A percentile compares a stretch with the other conserved stretches of the same genome.
phyloP scores from a whole-genome alignment of 2,113 vertebrate genomes.

The Neotoma lepida region DNA sequence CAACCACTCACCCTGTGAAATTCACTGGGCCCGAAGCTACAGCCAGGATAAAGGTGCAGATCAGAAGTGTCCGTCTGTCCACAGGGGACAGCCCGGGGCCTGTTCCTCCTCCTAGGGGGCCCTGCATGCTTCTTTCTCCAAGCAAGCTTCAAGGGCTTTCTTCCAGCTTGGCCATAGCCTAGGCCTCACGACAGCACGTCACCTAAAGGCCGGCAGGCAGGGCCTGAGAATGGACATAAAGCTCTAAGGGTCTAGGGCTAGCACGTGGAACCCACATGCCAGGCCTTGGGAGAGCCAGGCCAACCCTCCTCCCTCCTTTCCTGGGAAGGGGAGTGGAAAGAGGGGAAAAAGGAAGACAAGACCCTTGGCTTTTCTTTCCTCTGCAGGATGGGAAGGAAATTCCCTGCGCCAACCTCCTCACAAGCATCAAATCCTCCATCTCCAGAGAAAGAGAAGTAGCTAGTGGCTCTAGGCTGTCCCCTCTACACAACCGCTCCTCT shows the following conservation, averaged over 20 bases:
- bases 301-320: neutral
- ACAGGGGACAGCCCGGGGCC: rapidly evolving
- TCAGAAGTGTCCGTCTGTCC: slow-evolving; percentile 83
- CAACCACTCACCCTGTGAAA: slow-evolving; percentile 90
- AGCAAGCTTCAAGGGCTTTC: neutral
- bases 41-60: slow-evolving; percentile 80
- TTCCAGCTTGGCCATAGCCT: neutral
- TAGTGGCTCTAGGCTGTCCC: neutral
- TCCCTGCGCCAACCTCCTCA: neutral
- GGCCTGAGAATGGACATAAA: neutral
- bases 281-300: neutral
- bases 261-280: neutral
- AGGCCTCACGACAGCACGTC: neutral
- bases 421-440: neutral
- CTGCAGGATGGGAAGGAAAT: neutral
- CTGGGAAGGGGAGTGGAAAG: neutral
- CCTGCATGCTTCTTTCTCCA: slow-evolving; percentile 46
- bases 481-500: neutral
- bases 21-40: slow-evolving; percentile 81
- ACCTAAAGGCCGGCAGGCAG: slow-evolving; percentile 46
- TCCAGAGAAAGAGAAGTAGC: neutral
- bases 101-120: neutral
- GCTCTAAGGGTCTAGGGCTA: neutral
- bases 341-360: neutral
- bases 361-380: slow-evolving; percentile 20